phyloP scores from a whole-genome alignment of 2,113 vertebrate genomes.

The Aphyosemion australe region DNA sequence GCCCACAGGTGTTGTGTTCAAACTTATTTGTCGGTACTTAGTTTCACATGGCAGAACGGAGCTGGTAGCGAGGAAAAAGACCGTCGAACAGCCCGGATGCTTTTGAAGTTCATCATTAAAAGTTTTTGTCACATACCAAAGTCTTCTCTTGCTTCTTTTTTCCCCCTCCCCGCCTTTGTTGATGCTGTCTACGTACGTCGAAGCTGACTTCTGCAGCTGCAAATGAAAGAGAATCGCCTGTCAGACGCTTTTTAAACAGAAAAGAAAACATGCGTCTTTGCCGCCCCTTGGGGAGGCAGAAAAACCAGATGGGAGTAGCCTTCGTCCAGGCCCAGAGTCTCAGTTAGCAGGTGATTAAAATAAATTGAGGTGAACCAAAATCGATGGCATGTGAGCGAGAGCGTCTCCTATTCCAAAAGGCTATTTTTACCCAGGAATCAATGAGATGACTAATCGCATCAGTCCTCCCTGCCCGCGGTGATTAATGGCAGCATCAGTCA shows the following conservation, averaged over 20 bases:
- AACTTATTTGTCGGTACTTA: conserved; percentile 44
- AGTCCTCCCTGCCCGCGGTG: conserved; percentile 68
- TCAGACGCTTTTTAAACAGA: conserved; percentile 10
- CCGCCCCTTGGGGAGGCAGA: conserved; percentile 16
- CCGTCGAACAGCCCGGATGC: conserved; percentile 26
- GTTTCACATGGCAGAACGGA: conserved; percentile 34
- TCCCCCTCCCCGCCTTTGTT: conserved; percentile 25
- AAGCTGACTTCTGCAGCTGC: conserved; percentile 16
- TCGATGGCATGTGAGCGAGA: conserved; percentile 71
- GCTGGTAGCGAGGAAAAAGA: conserved; percentile 36
- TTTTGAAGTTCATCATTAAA: conserved; percentile 69
- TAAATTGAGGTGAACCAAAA: conserved; percentile 78
- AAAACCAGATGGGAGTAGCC: conserved; percentile 32
- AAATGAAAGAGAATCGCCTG: conserved; percentile 22
- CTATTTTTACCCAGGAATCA: conserved; percentile 73
- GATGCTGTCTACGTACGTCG: conserved; percentile 30
- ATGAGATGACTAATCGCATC: conserved; percentile 83
- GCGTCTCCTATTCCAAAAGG: conserved; percentile 64
- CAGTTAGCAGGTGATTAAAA: conserved; percentile 77
- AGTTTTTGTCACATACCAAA: conserved; percentile 40
- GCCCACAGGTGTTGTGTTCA: conserved; percentile 71
- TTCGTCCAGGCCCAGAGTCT: conserved; percentile 49
- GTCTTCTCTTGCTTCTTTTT: conserved; percentile 11
- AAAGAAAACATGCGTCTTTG: conserved; percentile 15
- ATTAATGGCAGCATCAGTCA: conserved; percentile 78